Percentiles rank a stretch among this genome's conserved stretches.
These are phyloP conservation scores for Scalopus aquaticus DNA, from an alignment of 2,113 vertebrate genomes.

Conservation along the genomic window DNA sequence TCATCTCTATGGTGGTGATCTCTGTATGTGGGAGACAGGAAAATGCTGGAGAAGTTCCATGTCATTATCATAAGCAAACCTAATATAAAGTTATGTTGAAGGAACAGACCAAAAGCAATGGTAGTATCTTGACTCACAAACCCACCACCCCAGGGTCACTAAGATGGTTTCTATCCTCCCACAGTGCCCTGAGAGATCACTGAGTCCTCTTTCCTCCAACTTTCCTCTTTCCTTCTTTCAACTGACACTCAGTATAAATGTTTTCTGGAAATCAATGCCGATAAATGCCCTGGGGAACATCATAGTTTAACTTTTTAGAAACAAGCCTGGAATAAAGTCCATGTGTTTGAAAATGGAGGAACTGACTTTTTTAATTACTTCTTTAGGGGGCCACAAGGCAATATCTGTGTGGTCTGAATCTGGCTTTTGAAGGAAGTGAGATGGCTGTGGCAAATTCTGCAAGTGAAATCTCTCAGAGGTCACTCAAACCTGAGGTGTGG, in stretches of 20 bases:
- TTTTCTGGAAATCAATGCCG: constrained; percentile 42
- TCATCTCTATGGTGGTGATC: background rate
- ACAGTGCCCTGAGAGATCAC: background rate
- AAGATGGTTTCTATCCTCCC: background rate
- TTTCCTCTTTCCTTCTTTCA: background rate
- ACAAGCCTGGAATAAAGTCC: background rate
- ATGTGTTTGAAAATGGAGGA: background rate
- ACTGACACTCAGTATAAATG: background rate
- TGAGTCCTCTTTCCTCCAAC: background rate
- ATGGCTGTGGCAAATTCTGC: background rate
- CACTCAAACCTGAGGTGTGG: background rate
- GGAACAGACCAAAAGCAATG: background rate
- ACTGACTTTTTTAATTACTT: background rate
- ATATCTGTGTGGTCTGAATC: background rate
- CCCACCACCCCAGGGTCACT: background rate
- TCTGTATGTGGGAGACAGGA: background rate
- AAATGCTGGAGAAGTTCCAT: background rate
- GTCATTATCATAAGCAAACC: background rate
- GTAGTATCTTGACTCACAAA: background rate
- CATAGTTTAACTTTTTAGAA: constrained; percentile 23
- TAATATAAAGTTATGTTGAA: background rate
- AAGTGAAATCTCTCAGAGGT: background rate
- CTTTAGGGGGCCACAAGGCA: background rate
- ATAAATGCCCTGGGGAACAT: background rate
- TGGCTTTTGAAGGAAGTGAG: background rate